Evolutionary conservation across 2,797 vertebrate species (phyloP).

Genomic region (Spinus olivaceus): DNA sequence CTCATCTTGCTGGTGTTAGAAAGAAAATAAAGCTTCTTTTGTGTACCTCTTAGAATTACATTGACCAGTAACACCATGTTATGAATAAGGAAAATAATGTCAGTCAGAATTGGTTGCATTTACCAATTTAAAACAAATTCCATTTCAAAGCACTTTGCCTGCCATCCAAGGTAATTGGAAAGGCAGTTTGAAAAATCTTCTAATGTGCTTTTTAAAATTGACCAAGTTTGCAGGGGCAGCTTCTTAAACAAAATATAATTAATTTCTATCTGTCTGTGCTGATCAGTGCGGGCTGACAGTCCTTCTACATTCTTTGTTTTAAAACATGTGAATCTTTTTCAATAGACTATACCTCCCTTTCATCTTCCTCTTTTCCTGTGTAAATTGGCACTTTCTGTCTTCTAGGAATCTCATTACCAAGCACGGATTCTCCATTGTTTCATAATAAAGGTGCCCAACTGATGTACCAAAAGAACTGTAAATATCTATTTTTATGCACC

Average conservation of each 20-base stretch:
- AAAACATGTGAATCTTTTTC: conserved; percentile 55
- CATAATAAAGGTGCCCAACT: conserved; percentile 51
- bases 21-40: conserved; percentile 20
- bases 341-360: conserved; percentile 59
- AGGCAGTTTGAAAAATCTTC: conserved; percentile 74
- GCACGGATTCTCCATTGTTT: conserved; percentile 55
- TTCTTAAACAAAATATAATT: conserved; percentile 78
- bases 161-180: conserved; percentile 73
- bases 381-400: conserved; percentile 76
- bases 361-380: conserved; percentile 58
- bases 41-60: conserved; percentile 39
- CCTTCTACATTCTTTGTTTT: conserved; percentile 66
- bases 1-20: not conserved
- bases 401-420: conserved; percentile 70
- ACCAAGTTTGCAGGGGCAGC: conserved; percentile 67
- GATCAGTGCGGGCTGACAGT: conserved; percentile 70
- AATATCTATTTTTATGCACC: conserved; percentile 48
- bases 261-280: conserved; percentile 75
- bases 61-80: conserved; percentile 52
- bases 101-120: conserved; percentile 66
- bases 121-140: conserved; percentile 72
- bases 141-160: conserved; percentile 69
- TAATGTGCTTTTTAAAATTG: conserved; percentile 72
- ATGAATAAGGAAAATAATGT: conserved; percentile 69
- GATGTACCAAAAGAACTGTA: conserved; percentile 40